Base-by-base conservation (phyloP, 2,797 vertebrate species). In the Toxotes lorentzi region DNA sequence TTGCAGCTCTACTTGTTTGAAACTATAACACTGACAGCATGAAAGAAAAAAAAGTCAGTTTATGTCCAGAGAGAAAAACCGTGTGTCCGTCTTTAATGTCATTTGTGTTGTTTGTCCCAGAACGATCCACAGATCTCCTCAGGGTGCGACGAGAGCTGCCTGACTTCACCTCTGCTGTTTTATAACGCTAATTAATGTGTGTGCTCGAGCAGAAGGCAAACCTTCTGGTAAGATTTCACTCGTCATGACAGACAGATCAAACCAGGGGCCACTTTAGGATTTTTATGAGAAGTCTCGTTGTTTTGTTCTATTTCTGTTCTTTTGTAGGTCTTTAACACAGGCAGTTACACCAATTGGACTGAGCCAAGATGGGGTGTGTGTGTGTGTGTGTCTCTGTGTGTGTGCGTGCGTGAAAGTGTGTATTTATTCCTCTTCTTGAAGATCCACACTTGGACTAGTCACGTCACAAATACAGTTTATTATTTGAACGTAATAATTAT, bases 61-160 rank as follows among this genome's bases (percentile, higher is more conserved):
- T 13, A 23, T 24, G 21, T 40, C 11, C n/a, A 66, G 10, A 30
- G 27, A 30, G 27, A 66, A 23, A 62, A 56, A 21, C 5, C 5
- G 3, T 13, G 0, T 45, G 16, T 32, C 19, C 4, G 2, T 67
- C 30, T 34, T 54, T 35, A 23, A 47, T 38, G 8, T 61, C 0
- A 2, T 40, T 63, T 59, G 34, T 70, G 3, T 47, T 2, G 1
- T 77, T 59, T 72, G 13, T 58, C 43, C 17, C 85, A 86, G 87
- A 83, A 30, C 0, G 65, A 83, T 64, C 79, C 75, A 30, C 73
- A 47, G 76, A 81, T 79, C 83, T 89, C 80, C 83, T 90, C 88
- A 84, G 88, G 86, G 77, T 66, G 66, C 13, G 48, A 74, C 67
- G 7, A 24, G 70, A 68, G 66, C 76, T 35, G 70, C 73, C 40